These are phyloP conservation scores for Arctocebus calabarensis DNA, from an alignment of 2,797 vertebrate species.

Conservation along the genomic window DNA sequence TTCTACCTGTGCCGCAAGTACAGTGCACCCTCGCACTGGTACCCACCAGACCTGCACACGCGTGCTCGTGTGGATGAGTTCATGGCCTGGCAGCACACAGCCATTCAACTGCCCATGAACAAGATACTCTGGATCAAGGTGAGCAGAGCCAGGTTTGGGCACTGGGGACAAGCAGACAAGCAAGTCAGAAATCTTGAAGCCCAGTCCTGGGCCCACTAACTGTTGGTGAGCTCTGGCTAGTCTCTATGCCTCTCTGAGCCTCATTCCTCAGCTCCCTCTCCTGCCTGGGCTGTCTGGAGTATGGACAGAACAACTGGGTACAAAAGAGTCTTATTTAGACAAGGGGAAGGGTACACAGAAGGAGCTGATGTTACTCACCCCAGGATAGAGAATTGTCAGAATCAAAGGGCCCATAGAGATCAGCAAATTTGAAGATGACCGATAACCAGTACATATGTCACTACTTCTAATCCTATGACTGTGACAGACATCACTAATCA, in stretches of 20 bases:
- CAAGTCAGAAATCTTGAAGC: background rate
- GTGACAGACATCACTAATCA: background rate
- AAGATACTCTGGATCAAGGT: conserved; percentile 92
- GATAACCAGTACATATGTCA: background rate
- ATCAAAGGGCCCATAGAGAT: background rate
- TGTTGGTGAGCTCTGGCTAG: background rate
- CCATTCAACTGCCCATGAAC: conserved; percentile 86
- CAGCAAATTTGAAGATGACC: background rate
- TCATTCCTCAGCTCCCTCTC: background rate
- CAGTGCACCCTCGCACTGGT: conserved; percentile 94
- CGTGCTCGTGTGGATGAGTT: conserved; percentile 93
- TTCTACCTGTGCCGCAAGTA: conserved; percentile 92
- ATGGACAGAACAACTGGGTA: background rate
- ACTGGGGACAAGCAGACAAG: background rate
- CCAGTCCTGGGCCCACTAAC: background rate
- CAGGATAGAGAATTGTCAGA: background rate
- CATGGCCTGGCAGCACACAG: conserved; percentile 94
- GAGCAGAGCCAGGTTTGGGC: background rate
- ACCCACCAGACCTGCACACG: conserved; percentile 92
- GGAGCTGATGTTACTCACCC: background rate
- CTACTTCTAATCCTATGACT: background rate
- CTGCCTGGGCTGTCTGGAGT: background rate
- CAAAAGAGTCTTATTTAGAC: background rate
- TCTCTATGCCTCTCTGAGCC: background rate
- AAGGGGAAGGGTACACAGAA: background rate